phyloP scores from a whole-genome alignment of 2,113 vertebrate species.

The Megatriorchis doriae region DNA sequence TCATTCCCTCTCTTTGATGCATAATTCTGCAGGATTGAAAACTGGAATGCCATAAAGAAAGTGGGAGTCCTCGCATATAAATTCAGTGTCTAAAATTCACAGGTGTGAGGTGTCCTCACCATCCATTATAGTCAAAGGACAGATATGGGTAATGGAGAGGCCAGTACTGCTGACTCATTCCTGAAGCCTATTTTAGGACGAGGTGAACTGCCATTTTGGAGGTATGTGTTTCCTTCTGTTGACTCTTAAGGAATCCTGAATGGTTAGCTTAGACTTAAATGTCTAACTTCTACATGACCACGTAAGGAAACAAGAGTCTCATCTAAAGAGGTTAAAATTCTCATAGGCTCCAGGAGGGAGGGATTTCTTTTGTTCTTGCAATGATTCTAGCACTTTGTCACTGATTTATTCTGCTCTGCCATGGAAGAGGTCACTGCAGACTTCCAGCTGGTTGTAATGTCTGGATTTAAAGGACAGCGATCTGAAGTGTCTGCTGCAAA shows the following conservation, averaged over 20 bases:
- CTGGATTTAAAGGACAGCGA: constrained; percentile 1
- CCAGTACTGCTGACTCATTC: constrained; percentile 9
- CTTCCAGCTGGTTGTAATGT: constrained; percentile 42
- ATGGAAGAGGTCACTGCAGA: constrained; percentile 25
- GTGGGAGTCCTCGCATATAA: not conserved
- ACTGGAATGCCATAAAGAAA: not conserved
- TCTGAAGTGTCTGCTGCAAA: not conserved
- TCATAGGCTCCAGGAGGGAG: not conserved
- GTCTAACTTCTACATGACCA: not conserved
- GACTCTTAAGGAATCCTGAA: not conserved
- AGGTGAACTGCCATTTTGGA: not conserved
- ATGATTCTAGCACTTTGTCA: not conserved
- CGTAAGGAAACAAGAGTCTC: not conserved
- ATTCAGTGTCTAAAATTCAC: not conserved
- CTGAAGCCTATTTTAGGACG: not conserved
- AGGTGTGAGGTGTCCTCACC: not conserved
- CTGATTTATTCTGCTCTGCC: constrained; percentile 23
- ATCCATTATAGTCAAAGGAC: not conserved
- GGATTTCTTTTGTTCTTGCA: not conserved
- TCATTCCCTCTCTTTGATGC: not conserved
- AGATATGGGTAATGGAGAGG: not conserved
- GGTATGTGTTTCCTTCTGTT: not conserved
- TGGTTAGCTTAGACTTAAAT: not conserved
- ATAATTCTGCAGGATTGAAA: not conserved
- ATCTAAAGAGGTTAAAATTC: not conserved